These are phyloP conservation scores for Apeltes quadracus DNA, from an alignment of 2,113 vertebrate genomes.

Conservation along the genomic window DNA sequence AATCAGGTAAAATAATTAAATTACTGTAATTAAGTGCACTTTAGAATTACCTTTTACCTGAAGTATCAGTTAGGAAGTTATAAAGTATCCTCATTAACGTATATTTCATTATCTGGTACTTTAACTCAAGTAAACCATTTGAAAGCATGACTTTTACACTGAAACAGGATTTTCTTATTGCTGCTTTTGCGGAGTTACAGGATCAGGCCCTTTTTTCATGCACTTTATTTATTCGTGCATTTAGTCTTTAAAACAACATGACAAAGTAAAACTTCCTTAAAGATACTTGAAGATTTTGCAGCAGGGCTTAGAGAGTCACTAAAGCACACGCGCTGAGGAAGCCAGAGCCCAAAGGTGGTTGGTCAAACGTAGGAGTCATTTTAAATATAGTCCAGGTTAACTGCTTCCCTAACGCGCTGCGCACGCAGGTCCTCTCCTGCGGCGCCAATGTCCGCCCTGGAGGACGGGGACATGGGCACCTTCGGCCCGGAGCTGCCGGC, in stretches of 20 bases:
- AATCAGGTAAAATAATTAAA: neutral
- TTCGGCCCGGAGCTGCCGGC: conserved; percentile 88
- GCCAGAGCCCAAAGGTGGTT: neutral
- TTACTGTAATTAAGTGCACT: neutral
- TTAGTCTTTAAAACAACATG: neutral
- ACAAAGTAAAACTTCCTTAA: neutral
- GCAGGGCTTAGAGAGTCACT: neutral
- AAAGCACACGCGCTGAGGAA: neutral
- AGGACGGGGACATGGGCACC: conserved; percentile 52
- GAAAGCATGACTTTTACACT: neutral
- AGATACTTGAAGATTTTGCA: too few relatives aligned
- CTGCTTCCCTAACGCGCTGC: neutral
- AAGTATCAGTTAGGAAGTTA: neutral
- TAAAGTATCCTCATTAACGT: neutral
- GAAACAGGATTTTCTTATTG: neutral
- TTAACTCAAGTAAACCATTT: neutral
- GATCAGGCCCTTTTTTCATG: neutral
- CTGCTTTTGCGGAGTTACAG: neutral
- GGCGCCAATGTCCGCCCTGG: conserved; percentile 58
- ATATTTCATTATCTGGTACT: neutral
- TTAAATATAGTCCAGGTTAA: neutral
- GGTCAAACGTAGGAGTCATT: too few relatives aligned
- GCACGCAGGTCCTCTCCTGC: conserved; percentile 16
- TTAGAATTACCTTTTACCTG: neutral
- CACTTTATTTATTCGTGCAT: neutral